These are phyloP conservation scores for Elgaria multicarinata DNA, from an alignment of 2,113 vertebrate species.

Conservation along the genomic window DNA sequence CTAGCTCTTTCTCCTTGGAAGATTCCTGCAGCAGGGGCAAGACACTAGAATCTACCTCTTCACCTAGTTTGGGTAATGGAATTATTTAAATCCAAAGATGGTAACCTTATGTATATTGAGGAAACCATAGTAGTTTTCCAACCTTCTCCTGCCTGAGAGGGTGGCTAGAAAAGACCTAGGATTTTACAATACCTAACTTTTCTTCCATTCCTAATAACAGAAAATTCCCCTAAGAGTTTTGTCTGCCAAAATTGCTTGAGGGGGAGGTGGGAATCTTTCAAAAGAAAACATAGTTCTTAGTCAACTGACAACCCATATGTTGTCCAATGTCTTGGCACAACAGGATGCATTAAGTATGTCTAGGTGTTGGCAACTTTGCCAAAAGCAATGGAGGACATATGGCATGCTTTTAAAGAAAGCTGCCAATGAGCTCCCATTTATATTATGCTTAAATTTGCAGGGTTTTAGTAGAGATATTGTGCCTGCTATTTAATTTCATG, in stretches of 20 bases:
- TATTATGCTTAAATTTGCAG: not conserved
- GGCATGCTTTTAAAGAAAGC: conserved; percentile 24
- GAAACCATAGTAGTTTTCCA: not conserved
- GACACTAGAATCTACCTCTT: too few relatives aligned
- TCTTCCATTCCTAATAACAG: not conserved
- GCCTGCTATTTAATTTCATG: conserved; percentile 27
- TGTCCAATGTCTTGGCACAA: not conserved
- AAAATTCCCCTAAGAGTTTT: not conserved
- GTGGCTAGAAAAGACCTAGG: not conserved
- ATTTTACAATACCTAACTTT: not conserved
- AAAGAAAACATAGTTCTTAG: not conserved
- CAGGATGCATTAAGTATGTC: conserved; percentile 19
- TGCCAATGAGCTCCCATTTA: not conserved
- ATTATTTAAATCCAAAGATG: not conserved
- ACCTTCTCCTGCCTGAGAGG: not conserved
- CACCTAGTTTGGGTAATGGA: not conserved
- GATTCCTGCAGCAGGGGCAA: too few relatives aligned
- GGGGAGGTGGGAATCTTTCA: not conserved
- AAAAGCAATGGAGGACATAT: conserved; percentile 10
- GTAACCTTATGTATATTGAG: not conserved
- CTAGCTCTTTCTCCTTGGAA: too few relatives aligned
- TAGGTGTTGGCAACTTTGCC: not conserved
- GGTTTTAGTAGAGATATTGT: not conserved
- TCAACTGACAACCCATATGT: fast-evolving
- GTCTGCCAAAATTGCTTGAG: not conserved